phyloP scores from a whole-genome alignment of 92 coral and sea anemone species.

The Porites rus region DNA sequence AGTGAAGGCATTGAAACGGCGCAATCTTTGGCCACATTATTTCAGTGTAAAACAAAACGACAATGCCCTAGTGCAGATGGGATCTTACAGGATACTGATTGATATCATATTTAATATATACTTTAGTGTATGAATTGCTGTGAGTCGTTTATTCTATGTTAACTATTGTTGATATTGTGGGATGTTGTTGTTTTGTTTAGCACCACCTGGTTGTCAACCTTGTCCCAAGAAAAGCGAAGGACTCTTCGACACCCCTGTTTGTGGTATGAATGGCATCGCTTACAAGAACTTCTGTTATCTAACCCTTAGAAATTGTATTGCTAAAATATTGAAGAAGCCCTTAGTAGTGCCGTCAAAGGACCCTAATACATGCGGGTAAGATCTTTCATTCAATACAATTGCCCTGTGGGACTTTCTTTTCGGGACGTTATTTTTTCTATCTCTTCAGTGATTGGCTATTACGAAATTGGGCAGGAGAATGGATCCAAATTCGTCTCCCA shows the following conservation, averaged over 20 bases:
- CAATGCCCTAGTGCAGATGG: too few relatives aligned
- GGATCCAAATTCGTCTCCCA: too few relatives aligned
- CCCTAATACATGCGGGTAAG: slow-evolving; percentile 92
- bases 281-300: slow-evolving; percentile 96
- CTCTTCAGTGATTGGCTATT: too few relatives aligned
- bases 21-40: too few relatives aligned
- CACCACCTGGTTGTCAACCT: slow-evolving; percentile 94
- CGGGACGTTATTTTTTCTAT: too few relatives aligned
- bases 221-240: slow-evolving; percentile 94
- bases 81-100: too few relatives aligned
- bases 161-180: background rate
- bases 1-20: too few relatives aligned
- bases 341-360: slow-evolving; percentile 81
- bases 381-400: background rate
- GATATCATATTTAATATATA: too few relatives aligned
- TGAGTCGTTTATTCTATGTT: background rate
- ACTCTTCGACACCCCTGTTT: slow-evolving; percentile 95
- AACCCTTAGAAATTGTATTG: slow-evolving; percentile 91
- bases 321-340: slow-evolving; percentile 85
- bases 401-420: too few relatives aligned
- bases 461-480: too few relatives aligned
- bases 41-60: too few relatives aligned
- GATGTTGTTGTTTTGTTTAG: slow-evolving; percentile 42
- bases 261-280: slow-evolving; percentile 95
- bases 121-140: too few relatives aligned